Evolutionary conservation across 2,113 vertebrate species (phyloP).

Genomic region (Aptenodytes forsteri): DNA sequence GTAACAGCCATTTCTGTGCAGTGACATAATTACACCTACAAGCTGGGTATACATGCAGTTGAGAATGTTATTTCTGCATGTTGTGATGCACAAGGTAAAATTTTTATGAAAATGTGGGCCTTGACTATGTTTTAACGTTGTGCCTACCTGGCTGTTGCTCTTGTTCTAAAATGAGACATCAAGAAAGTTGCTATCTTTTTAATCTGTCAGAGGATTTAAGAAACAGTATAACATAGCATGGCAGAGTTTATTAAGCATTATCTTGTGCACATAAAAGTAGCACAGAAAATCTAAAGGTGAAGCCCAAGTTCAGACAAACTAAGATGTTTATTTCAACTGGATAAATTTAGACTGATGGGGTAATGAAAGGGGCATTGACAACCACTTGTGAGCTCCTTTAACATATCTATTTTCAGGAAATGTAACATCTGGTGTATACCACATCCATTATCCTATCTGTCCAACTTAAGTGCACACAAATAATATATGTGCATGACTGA

Average conservation of each 20-base stretch:
- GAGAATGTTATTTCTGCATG: not conserved
- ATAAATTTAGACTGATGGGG: constrained; percentile 70
- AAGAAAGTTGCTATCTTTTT: not conserved
- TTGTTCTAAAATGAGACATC: not conserved
- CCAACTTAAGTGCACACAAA: constrained; percentile 65
- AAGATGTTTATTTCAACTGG: constrained; percentile 64
- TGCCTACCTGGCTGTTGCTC: not conserved
- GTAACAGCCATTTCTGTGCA: not conserved
- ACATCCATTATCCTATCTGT: constrained; percentile 72
- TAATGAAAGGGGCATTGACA: constrained; percentile 86
- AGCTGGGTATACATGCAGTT: not conserved
- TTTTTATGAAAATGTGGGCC: not conserved
- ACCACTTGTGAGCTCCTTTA: constrained; percentile 74
- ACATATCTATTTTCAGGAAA: constrained; percentile 89
- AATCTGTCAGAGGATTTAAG: not conserved
- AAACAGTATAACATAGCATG: not conserved
- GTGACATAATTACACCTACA: not conserved
- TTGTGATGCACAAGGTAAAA: not conserved
- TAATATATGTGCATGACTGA: constrained; percentile 71
- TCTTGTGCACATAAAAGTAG: not conserved
- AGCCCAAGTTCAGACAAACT: constrained; percentile 64
- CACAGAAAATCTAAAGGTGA: constrained; percentile 29
- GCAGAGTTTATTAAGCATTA: not conserved
- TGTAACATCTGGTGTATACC: constrained; percentile 85
- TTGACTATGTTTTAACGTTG: not conserved